Evolutionary conservation across 2,888 invertebrate genomes (phyloP).

Genomic region (Leptopterna dolabrata): DNA sequence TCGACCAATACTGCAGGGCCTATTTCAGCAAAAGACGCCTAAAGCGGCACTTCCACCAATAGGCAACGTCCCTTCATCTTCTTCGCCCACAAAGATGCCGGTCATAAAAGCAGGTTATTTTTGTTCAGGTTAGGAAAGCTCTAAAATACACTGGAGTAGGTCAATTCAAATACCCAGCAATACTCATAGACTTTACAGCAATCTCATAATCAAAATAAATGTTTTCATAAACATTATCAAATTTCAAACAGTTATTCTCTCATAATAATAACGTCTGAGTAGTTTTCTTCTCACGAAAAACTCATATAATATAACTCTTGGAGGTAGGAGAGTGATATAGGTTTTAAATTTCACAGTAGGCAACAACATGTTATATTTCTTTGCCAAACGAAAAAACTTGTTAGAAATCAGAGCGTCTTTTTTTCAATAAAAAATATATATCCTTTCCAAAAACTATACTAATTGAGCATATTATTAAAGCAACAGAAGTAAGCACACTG

Average conservation of each 20-base stretch:
- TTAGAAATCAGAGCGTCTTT: neutral
- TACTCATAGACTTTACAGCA: neutral
- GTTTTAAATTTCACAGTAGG: neutral
- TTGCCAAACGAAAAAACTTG: neutral
- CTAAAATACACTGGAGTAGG: too few relatives aligned
- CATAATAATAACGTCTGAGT: neutral
- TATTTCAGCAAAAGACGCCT: too few relatives aligned
- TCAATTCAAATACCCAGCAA: neutral
- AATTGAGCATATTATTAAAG: conserved; percentile 46
- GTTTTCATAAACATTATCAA: neutral
- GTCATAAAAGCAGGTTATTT: too few relatives aligned
- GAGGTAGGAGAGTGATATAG: neutral
- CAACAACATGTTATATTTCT: neutral
- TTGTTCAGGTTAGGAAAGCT: too few relatives aligned
- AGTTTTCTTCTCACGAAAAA: neutral
- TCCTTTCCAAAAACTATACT: conserved; percentile 32
- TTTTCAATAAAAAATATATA: conserved; percentile 42
- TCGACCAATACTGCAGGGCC: too few relatives aligned
- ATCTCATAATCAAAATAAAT: neutral
- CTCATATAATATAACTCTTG: neutral
- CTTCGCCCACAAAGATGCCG: too few relatives aligned
- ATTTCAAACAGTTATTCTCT: neutral
- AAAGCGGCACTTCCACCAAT: too few relatives aligned
- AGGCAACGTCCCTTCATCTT: too few relatives aligned
- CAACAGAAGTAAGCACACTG: conserved; percentile 41